A percentile compares a stretch with the other conserved stretches of the same genome.
These are phyloP conservation scores for Gavia stellata DNA, from an alignment of 2,113 vertebrate species.

Conservation along the genomic window DNA sequence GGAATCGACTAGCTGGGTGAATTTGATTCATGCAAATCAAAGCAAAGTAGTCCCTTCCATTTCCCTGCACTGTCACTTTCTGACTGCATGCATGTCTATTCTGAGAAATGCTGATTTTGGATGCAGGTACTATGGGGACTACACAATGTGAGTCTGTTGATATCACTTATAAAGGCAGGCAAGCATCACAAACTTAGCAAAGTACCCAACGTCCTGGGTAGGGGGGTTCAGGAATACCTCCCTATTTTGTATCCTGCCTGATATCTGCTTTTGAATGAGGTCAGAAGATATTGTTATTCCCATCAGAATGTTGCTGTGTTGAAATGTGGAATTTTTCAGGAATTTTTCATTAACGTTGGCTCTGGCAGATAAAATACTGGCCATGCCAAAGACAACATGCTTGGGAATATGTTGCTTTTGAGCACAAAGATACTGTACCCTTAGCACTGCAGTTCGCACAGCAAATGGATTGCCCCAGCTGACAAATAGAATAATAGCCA, in stretches of 20 bases:
- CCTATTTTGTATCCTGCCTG: neutral
- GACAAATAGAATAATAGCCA: neutral
- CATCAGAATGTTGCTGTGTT: neutral
- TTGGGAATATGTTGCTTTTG: conserved; percentile 29
- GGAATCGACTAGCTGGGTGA: neutral
- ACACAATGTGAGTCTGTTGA: neutral
- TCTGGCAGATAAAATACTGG: conserved; percentile 58
- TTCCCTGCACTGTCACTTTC: neutral
- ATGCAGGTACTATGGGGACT: neutral
- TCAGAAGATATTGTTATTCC: conserved; percentile 26
- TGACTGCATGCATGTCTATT: neutral
- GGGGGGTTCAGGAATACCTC: neutral
- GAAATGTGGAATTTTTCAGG: conserved; percentile 62
- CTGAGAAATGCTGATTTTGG: neutral
- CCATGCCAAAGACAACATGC: conserved; percentile 61
- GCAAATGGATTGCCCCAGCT: neutral
- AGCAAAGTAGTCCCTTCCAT: neutral
- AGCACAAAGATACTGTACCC: neutral
- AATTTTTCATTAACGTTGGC: conserved; percentile 66
- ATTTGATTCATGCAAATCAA: neutral
- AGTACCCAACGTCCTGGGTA: neutral
- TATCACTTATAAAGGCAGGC: neutral
- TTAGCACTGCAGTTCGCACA: neutral
- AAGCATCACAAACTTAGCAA: neutral
- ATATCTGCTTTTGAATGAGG: neutral